phyloP scores from a whole-genome alignment of 2,113 vertebrate species.

The Jaculus jaculus region DNA sequence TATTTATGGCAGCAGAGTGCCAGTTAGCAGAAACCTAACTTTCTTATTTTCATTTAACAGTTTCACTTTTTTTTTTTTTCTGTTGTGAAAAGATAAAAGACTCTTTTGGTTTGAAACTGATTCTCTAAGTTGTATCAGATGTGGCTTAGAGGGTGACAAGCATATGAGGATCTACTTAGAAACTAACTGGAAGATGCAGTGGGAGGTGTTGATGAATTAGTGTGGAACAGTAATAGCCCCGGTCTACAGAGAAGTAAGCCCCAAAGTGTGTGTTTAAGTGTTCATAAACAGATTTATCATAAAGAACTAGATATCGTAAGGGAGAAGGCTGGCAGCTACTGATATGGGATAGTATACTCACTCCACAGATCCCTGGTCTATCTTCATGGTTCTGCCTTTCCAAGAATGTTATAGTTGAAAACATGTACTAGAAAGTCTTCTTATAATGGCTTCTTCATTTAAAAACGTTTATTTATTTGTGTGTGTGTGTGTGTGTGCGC shows the following conservation, averaged over 20 bases:
- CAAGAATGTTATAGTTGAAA: too few relatives aligned
- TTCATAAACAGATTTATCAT: not conserved
- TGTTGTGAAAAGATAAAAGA: not conserved
- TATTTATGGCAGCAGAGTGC: not conserved
- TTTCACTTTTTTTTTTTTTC: not conserved
- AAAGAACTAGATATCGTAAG: not conserved
- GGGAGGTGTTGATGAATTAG: not conserved
- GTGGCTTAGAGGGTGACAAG: not conserved
- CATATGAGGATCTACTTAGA: not conserved
- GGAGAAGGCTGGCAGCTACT: not conserved
- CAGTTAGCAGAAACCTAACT: not conserved
- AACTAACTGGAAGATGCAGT: not conserved
- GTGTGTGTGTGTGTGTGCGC: too few relatives aligned
- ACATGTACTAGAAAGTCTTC: too few relatives aligned
- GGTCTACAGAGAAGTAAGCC: not conserved
- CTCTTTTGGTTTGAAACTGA: not conserved
- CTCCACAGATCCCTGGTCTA: not conserved
- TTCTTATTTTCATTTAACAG: not conserved
- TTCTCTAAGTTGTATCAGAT: not conserved
- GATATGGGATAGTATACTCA: not conserved
- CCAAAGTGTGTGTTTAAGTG: too few relatives aligned
- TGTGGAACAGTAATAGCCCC: rapidly evolving
- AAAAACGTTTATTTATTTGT: too few relatives aligned
- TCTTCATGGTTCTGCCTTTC: not conserved
- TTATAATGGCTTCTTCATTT: too few relatives aligned